Percentiles rank a stretch among this genome's conserved stretches.
Conservation (phyloP, 1,140 invertebrate genomes). For the Hyphantria cunea region DNA sequence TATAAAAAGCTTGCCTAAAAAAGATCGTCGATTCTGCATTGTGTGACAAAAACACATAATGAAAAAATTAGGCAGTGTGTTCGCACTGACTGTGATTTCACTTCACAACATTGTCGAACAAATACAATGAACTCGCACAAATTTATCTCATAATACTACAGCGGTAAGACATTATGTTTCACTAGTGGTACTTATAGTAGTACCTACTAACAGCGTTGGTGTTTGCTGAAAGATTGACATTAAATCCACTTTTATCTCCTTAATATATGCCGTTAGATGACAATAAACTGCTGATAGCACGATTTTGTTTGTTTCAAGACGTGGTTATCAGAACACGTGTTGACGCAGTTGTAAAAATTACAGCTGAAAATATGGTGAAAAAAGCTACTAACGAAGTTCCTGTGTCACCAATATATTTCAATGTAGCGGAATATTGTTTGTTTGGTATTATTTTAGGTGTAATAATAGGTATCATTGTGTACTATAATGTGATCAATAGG, state of each 20-base stretch:
- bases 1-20: too few relatives aligned
- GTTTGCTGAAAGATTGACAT: slow-evolving; percentile 62
- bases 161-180: slow-evolving; percentile 5
- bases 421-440: slow-evolving; percentile 73
- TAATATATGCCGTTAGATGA: slow-evolving; percentile 50
- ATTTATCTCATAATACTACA: background rate
- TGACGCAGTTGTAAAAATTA: background rate
- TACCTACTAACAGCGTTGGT: slow-evolving; percentile 25
- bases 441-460: slow-evolving; percentile 73
- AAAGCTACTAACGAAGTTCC: slow-evolving; percentile 43
- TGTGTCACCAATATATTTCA: slow-evolving; percentile 69
- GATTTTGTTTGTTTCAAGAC: slow-evolving; percentile 38
- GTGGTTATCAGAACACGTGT: slow-evolving; percentile 26
- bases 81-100: too few relatives aligned
- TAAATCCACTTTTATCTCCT: slow-evolving; percentile 68
- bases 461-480: slow-evolving; percentile 70
- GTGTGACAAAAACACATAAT: too few relatives aligned
- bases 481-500: slow-evolving; percentile 68
- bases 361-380: slow-evolving; percentile 42
- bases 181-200: background rate
- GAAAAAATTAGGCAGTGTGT: too few relatives aligned
- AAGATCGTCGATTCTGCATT: too few relatives aligned
- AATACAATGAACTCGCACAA: too few relatives aligned
- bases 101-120: too few relatives aligned
- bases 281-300: slow-evolving; percentile 52